phyloP scores from a whole-genome alignment of 1,140 invertebrate species.

The Akabosia matsudoensis region DNA sequence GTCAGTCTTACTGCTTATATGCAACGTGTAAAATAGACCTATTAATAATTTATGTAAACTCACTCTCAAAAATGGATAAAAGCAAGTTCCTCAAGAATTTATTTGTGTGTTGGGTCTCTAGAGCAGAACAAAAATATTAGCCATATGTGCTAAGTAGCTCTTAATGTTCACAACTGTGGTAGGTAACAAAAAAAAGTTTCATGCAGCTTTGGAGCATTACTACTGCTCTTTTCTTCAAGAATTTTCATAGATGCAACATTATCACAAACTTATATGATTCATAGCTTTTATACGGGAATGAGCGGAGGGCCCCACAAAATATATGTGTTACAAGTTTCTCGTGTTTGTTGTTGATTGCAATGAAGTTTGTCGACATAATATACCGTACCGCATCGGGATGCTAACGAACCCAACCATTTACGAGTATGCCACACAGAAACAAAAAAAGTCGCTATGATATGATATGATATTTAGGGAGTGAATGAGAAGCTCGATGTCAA shows the following conservation, averaged over 20 bases:
- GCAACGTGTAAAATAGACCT: neutral
- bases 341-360: too few species aligned
- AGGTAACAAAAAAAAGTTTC: neutral
- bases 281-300: too few species aligned
- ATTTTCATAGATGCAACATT: neutral
- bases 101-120: neutral
- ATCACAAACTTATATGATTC: neutral
- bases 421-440: too few species aligned
- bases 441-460: too few species aligned
- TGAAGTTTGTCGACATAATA: too few species aligned
- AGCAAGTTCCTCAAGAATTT: neutral
- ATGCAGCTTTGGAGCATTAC: neutral
- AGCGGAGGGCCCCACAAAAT: too few species aligned
- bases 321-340: too few species aligned
- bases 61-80: neutral
- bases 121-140: neutral
- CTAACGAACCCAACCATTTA: too few species aligned
- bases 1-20: too few species aligned
- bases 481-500: too few species aligned
- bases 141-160: slow-evolving; percentile 1
- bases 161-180: slow-evolving; percentile 2
- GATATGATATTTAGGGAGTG: too few species aligned
- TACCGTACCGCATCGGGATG: too few species aligned
- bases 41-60: neutral
- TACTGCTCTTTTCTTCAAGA: neutral